Conservation (phyloP, 2,888 invertebrate species). For the Stramonita haemastoma region DNA sequence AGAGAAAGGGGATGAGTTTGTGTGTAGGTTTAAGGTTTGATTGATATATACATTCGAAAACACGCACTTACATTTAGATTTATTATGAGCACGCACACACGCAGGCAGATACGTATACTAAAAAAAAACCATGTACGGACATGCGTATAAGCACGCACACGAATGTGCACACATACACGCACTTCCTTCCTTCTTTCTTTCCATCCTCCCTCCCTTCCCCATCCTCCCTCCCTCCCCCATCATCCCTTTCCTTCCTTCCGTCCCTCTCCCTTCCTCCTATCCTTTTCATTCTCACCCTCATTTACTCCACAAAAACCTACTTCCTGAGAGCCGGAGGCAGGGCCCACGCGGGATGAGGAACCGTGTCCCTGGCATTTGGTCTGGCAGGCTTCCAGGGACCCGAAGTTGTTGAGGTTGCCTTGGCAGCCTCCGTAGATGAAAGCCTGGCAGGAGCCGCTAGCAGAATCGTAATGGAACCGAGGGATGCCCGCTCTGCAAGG, state of each 20-base stretch:
- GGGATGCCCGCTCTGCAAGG: conserved; percentile 60
- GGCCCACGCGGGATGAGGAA: neutral
- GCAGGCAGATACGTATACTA: neutral
- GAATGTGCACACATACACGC: neutral
- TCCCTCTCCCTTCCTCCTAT: neutral
- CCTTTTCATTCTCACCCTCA: neutral
- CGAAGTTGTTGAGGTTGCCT: conserved; percentile 84
- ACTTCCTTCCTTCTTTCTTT: neutral
- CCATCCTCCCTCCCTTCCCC: too few species aligned
- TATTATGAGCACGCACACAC: neutral
- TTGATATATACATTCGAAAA: too few species aligned
- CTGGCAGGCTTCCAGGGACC: conserved; percentile 56
- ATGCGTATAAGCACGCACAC: neutral
- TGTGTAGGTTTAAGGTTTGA: too few species aligned
- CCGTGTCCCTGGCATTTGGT: conserved; percentile 48
- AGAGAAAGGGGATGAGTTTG: too few species aligned
- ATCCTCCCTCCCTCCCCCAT: too few species aligned
- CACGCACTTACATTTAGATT: too few species aligned
- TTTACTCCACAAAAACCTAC: neutral
- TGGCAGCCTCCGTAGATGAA: conserved; percentile 91
- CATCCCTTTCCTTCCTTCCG: neutral
- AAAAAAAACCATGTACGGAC: neutral
- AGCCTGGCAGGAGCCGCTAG: conserved; percentile 85
- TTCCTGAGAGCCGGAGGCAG: neutral
- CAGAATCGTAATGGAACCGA: conserved; percentile 82